Evolutionary conservation across 2,888 invertebrate species (phyloP).

Genomic region (Amphipoea lucens): DNA sequence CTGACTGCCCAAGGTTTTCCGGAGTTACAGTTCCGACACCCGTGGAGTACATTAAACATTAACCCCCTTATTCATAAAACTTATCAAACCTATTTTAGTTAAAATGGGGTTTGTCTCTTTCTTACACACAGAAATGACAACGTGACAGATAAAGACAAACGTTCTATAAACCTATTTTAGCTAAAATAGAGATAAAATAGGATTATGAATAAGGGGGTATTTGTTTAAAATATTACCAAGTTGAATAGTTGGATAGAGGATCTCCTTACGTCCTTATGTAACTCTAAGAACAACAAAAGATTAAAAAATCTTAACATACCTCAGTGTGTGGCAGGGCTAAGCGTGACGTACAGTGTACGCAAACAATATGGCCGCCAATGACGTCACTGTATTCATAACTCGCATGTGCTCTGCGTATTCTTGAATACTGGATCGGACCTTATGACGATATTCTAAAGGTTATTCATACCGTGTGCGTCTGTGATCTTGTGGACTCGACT

Average conservation of each 20-base stretch:
- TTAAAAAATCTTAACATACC: neutral
- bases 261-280: neutral
- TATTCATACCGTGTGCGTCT: constrained; percentile 14
- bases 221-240: neutral
- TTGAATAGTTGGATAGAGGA: neutral
- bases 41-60: too few relatives aligned
- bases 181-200: too few relatives aligned
- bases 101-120: too few relatives aligned
- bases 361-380: constrained; percentile 62
- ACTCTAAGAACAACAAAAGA: neutral
- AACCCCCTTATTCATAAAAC: too few relatives aligned
- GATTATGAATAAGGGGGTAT: too few relatives aligned
- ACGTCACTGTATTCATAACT: constrained; percentile 65
- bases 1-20: neutral
- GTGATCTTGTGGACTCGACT: neutral
- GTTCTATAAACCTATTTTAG: too few relatives aligned
- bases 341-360: constrained; percentile 55
- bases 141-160: too few relatives aligned
- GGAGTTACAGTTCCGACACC: neutral
- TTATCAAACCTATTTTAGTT: too few relatives aligned
- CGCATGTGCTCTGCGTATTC: constrained; percentile 53
- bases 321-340: constrained; percentile 47
- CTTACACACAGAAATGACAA: too few relatives aligned
- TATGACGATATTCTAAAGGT: constrained; percentile 26
- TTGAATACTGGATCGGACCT: constrained; percentile 48